Evolutionary conservation across 2,797 vertebrate genomes (phyloP), one percentile per base, ranked within the genome.

Genomic region (Sciaenops ocellatus): DNA sequence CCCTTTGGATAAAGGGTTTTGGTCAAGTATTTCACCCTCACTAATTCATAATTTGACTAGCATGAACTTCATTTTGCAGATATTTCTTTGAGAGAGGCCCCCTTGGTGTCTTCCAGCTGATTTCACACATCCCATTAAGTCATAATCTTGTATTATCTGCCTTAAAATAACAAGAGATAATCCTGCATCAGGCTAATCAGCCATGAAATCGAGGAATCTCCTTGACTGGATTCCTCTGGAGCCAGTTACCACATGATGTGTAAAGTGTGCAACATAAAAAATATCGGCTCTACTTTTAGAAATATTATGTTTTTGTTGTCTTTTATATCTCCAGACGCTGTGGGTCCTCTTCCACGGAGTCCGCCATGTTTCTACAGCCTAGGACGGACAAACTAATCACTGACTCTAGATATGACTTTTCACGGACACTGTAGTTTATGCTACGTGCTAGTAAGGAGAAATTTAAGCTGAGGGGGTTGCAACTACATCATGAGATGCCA

Each of bases 131-230:
- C 92, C 85, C 82, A 90, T 91, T 93, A 91, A 83, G 82, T 87
- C 76, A 76, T 91, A 92, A 92, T 93, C 92, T 91, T 89, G 83
- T 85, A 88, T 90, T 93, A 90, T 93, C 87, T 93, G 85, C 88
- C 82, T 91, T 94, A 91, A 92, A 94, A 94, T 92, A 94, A 93
- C 91, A 85, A 72, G 83, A 88, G 89, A 85, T 94, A 91, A 93
- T 93, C 87, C 90, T 73, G 88, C 74, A 85, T 91, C 72, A 65
- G 78, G 75, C 76, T 90, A 90, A 91, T 89, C 91, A 91, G 79
- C 85, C 86, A 61, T 91, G 75, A 91, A 90, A 93, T 90, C 80
- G 71, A 82, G 82, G 63, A 91, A 85, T 88, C 86, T 91, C 88
- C 66, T 80, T 65, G 81, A 73, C 78, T 86, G 70, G 69, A 85